These are phyloP conservation scores for Hycleus cichorii DNA, from an alignment of 1,140 invertebrate genomes.

Conservation along the genomic window DNA sequence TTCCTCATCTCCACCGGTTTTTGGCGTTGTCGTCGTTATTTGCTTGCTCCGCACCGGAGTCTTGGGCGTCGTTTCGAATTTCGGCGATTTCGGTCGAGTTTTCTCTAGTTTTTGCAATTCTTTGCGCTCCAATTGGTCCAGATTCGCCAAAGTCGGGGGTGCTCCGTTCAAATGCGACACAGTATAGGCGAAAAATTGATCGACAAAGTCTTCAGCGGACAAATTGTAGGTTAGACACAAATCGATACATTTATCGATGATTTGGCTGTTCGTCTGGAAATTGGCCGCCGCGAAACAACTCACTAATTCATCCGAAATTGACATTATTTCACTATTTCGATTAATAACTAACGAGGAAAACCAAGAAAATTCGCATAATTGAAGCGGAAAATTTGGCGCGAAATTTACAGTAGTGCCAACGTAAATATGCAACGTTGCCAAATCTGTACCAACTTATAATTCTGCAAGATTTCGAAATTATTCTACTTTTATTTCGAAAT, in stretches of 20 bases:
- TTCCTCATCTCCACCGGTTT: background rate
- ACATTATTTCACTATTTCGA: background rate
- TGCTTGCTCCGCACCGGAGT: background rate
- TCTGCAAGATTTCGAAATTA: too few species aligned
- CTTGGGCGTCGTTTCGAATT: background rate
- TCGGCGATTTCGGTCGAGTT: too few species aligned
- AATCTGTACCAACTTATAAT: too few species aligned
- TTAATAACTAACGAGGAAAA: background rate
- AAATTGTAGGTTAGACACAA: conserved; percentile 51
- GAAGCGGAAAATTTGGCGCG: background rate
- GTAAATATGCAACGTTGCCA: background rate
- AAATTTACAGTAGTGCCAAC: background rate
- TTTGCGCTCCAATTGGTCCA: conserved; percentile 54
- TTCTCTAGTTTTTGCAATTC: conserved; percentile 45
- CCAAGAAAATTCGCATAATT: background rate
- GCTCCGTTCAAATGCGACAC: conserved; percentile 52
- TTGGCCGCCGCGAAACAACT: background rate
- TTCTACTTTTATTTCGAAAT: too few species aligned
- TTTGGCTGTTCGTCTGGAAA: background rate
- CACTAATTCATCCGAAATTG: background rate
- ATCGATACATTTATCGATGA: conserved; percentile 40
- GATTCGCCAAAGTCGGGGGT: conserved; percentile 47
- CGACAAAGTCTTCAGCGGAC: conserved; percentile 54
- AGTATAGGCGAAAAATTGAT: conserved; percentile 60
- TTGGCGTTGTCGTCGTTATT: background rate